Evolutionary conservation across 2,888 invertebrate species (phyloP).

Genomic region (Scelioninae gen. 2): DNA sequence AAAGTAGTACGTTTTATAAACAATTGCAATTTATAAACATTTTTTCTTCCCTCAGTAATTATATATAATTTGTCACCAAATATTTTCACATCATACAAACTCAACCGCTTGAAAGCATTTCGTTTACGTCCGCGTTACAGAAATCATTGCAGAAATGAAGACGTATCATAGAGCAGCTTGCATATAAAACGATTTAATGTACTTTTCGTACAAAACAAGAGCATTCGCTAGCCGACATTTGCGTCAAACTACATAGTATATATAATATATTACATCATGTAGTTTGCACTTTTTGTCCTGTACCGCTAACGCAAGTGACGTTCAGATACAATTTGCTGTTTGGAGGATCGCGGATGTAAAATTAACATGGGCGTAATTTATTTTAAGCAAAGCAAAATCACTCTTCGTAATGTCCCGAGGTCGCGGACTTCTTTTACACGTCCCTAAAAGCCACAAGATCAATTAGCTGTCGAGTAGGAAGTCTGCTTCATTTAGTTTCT

Average conservation of each 20-base stretch:
- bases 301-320: conserved; percentile 46
- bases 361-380: conserved; percentile 61
- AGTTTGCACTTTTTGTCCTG: conserved; percentile 47
- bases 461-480: conserved; percentile 64
- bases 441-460: conserved; percentile 62
- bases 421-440: conserved; percentile 61
- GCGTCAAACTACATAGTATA: conserved; percentile 24
- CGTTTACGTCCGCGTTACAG: too few relatives aligned
- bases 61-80: too few relatives aligned
- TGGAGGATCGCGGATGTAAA: conserved; percentile 59
- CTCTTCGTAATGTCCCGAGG: conserved; percentile 59
- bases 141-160: too few relatives aligned
- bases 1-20: too few relatives aligned
- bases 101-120: too few relatives aligned
- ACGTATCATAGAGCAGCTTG: too few relatives aligned
- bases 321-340: conserved; percentile 61
- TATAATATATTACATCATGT: conserved; percentile 49
- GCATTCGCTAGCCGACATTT: conserved; percentile 11
- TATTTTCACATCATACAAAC: too few relatives aligned
- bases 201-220: background rate
- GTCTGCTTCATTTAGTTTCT: conserved; percentile 64
- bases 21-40: too few relatives aligned
- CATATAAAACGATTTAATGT: background rate
- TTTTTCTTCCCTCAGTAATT: too few relatives aligned
- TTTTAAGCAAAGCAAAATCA: conserved; percentile 60